Evolutionary conservation across 2,888 invertebrate species (phyloP).

Genomic region (Incurvaria masculella): DNA sequence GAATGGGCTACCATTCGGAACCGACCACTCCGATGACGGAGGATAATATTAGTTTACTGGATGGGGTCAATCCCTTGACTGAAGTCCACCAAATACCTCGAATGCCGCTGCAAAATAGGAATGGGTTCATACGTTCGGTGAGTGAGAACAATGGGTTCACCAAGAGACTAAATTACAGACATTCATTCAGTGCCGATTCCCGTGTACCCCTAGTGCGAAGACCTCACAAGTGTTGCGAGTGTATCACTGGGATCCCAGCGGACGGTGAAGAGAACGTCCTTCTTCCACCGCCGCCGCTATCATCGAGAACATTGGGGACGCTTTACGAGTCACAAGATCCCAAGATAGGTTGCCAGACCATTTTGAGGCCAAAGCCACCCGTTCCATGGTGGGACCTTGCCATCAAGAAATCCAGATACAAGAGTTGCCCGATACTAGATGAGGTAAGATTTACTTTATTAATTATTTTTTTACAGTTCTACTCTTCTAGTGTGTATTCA

Average conservation of each 20-base stretch:
- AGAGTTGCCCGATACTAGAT: constrained; percentile 79
- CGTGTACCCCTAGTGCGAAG: constrained; percentile 33
- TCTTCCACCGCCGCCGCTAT: constrained; percentile 32
- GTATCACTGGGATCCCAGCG: constrained; percentile 44
- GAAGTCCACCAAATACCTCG: constrained; percentile 46
- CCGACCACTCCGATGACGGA: constrained; percentile 45
- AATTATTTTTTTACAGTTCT: too few species aligned
- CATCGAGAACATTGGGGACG: constrained; percentile 44
- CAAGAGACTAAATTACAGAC: constrained; percentile 46
- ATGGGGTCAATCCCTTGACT: constrained; percentile 35
- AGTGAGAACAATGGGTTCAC: constrained; percentile 49
- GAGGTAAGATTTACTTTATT: constrained; percentile 42
- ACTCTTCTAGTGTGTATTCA: too few species aligned
- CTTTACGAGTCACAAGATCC: constrained; percentile 58
- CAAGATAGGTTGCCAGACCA: constrained; percentile 66
- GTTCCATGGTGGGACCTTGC: constrained; percentile 90
- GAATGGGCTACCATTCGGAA: constrained; percentile 49
- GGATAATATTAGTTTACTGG: constrained; percentile 31
- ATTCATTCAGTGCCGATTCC: constrained; percentile 48
- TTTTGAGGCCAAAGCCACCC: constrained; percentile 63
- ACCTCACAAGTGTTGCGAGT: constrained; percentile 51
- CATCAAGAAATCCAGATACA: constrained; percentile 72
- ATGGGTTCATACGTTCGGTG: constrained; percentile 43
- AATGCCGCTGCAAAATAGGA: constrained; percentile 46
- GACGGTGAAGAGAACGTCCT: constrained; percentile 32